Percentiles rank a stretch among this genome's conserved stretches.
Evolutionary conservation across 2,113 vertebrate species (phyloP).

Genomic region (Jacana jacana): DNA sequence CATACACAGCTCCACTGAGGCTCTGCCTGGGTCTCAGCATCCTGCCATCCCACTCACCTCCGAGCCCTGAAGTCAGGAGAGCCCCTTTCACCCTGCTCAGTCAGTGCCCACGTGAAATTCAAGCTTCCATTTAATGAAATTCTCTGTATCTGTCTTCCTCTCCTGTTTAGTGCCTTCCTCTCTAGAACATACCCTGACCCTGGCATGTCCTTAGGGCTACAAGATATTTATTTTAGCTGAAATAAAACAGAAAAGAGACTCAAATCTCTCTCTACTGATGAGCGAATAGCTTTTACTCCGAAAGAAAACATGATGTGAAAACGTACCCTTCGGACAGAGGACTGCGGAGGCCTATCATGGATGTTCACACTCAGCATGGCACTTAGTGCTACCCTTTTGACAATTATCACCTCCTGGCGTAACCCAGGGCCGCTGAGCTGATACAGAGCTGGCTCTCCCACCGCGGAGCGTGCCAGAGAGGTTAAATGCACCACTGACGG

Average conservation of each 20-base stretch:
- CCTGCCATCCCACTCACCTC: background rate
- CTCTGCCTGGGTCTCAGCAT: background rate
- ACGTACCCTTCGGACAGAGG: background rate
- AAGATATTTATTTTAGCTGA: background rate
- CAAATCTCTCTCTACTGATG: background rate
- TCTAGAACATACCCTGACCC: background rate
- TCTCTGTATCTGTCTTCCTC: background rate
- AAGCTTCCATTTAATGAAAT: background rate
- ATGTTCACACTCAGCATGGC: constrained; percentile 5
- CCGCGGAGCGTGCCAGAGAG: background rate
- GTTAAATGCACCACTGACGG: background rate
- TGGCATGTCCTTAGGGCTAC: background rate
- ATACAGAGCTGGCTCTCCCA: background rate
- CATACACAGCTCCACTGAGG: background rate
- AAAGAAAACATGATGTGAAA: background rate
- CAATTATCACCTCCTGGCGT: background rate
- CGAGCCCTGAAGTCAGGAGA: background rate
- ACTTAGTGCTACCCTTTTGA: background rate
- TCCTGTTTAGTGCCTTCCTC: background rate
- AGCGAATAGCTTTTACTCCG: background rate
- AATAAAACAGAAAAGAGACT: background rate
- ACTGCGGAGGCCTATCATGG: fast-evolving
- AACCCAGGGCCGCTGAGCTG: background rate
- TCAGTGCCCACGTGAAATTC: background rate
- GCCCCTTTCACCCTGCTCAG: fast-evolving